Conservation (phyloP, 2,888 invertebrate genomes). For the Drosophila tanythrix region DNA sequence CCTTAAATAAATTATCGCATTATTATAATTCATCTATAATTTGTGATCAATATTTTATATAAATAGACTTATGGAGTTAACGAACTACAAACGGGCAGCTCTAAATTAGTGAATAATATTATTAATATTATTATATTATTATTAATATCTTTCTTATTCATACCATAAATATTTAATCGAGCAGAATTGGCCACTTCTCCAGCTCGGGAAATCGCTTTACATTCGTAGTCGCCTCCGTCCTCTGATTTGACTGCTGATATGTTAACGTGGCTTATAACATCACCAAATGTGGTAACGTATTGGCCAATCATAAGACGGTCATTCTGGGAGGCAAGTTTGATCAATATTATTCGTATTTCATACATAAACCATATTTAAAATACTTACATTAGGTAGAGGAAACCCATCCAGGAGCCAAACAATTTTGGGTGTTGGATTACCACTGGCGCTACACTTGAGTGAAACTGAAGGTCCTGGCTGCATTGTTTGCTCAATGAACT, state of each 20-base stretch:
- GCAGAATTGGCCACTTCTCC: slow-evolving; percentile 93
- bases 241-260: slow-evolving; percentile 93
- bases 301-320: slow-evolving; percentile 94
- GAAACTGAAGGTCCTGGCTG: slow-evolving; percentile 92
- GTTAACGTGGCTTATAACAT: slow-evolving; percentile 96
- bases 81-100: neutral
- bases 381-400: slow-evolving; percentile 87
- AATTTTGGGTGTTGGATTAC: slow-evolving; percentile 91
- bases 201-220: slow-evolving; percentile 92
- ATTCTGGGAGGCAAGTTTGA: slow-evolving; percentile 75
- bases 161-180: slow-evolving; percentile 93
- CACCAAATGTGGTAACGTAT: slow-evolving; percentile 95
- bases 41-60: slow-evolving; percentile 24
- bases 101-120: too few relatives aligned
- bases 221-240: slow-evolving; percentile 95
- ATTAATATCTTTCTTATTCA: neutral
- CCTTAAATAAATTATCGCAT: slow-evolving; percentile 83
- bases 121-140: neutral
- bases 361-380: too few relatives aligned
- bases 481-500: slow-evolving; percentile 91
- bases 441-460: slow-evolving; percentile 90
- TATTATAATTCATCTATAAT: neutral
- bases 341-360: neutral
- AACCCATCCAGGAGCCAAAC: slow-evolving; percentile 91
- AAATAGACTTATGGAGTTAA: neutral